phyloP scores from a whole-genome alignment of 2,888 invertebrate species.

The Orgyia antiqua region DNA sequence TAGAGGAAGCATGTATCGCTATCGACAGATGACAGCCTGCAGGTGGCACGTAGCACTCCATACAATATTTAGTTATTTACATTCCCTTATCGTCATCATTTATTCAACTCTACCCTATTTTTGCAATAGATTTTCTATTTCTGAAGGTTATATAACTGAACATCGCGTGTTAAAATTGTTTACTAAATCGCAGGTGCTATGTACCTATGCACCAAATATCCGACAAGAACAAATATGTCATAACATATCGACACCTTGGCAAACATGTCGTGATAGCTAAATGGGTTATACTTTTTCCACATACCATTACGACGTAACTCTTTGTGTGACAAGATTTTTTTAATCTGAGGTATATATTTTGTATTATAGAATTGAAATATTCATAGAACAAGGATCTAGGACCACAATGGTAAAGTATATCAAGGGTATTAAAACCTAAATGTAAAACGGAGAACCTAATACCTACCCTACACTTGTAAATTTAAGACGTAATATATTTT shows the following conservation, averaged over 20 bases:
- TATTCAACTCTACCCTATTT: conserved; percentile 21
- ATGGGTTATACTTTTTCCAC: background rate
- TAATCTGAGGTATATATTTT: too few species aligned
- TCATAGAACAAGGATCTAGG: too few species aligned
- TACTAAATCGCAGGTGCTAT: conserved; percentile 7
- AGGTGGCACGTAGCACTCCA: conserved; percentile 13
- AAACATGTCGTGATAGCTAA: conserved; percentile 20
- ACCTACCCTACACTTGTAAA: too few species aligned
- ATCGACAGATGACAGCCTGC: conserved; percentile 34
- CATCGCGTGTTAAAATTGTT: conserved; percentile 10
- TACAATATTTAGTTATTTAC: conserved; percentile 20
- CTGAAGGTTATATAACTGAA: conserved; percentile 12
- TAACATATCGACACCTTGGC: conserved; percentile 21
- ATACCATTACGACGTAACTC: too few species aligned
- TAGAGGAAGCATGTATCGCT: conserved; percentile 29
- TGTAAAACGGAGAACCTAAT: too few species aligned
- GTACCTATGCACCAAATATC: conserved; percentile 16
- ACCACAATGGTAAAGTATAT: too few species aligned
- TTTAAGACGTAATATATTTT: too few species aligned
- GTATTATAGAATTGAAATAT: too few species aligned
- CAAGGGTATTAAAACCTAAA: too few species aligned
- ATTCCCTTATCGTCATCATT: conserved; percentile 31
- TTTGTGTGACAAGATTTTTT: too few species aligned
- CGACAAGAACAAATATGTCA: conserved; percentile 22
- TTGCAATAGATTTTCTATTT: conserved; percentile 8